phyloP scores from a whole-genome alignment of 2,113 vertebrate species.

The Polypterus senegalus region DNA sequence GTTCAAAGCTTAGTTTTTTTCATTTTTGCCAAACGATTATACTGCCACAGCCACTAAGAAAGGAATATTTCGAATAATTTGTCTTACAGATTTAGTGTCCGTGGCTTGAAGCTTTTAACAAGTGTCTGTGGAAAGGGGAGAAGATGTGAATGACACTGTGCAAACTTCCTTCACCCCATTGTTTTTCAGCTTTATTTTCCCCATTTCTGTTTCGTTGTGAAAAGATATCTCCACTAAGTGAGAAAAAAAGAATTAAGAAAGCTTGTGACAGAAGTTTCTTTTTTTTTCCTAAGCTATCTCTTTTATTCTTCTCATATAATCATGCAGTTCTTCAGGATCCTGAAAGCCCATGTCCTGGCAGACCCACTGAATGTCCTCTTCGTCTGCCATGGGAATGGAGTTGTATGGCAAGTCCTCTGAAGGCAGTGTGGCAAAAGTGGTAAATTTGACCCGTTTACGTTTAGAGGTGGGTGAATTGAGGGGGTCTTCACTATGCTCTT shows the following conservation, averaged over 20 bases:
- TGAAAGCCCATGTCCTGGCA: constrained; percentile 91
- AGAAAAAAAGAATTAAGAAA: constrained; percentile 41
- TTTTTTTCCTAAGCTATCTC: constrained; percentile 66
- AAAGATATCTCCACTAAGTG: constrained; percentile 43
- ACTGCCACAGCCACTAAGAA: too few relatives aligned
- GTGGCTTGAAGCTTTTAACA: constrained; percentile 10
- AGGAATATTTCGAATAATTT: too few relatives aligned
- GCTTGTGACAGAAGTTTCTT: background rate
- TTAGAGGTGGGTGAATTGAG: constrained; percentile 91
- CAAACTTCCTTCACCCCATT: constrained; percentile 23
- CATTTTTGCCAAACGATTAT: too few relatives aligned
- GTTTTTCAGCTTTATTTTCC: background rate
- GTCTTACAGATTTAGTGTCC: too few relatives aligned
- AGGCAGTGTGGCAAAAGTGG: constrained; percentile 88
- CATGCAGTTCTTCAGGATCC: constrained; percentile 82
- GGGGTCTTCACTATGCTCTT: constrained; percentile 81
- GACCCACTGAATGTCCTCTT: constrained; percentile 91
- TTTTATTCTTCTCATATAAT: constrained; percentile 93
- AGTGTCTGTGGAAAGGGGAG: constrained; percentile 41
- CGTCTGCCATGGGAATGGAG: constrained; percentile 83
- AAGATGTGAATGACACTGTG: constrained; percentile 35
- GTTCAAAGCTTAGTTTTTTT: too few relatives aligned
- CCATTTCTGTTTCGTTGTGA: constrained; percentile 29
- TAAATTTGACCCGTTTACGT: constrained; percentile 94
- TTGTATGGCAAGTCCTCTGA: constrained; percentile 88